Evolutionary conservation across 2,888 invertebrate genomes (phyloP), one percentile per base, ranked within the genome.

Genomic region (Limnephilus marmoratus): DNA sequence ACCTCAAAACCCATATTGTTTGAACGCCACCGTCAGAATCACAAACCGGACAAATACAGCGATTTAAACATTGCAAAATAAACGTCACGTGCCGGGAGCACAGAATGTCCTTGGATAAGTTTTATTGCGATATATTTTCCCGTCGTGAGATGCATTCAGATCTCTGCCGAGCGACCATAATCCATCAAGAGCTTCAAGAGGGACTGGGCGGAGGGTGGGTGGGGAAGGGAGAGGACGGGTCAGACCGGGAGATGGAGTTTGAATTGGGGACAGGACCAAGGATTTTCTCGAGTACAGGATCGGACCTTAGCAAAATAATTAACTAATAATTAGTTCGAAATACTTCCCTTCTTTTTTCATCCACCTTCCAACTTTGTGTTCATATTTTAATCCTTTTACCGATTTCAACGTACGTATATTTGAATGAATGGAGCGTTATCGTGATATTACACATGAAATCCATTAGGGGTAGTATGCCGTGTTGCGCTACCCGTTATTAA

Each of bases 101-200:
- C 37, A 45, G 86, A 86, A 86, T 49, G 86, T n/a, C 45, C 86
- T 45, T 41, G 34, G 86, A 86, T 37, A 86, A 86, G 45, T 86
- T 86, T 86, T 86, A 86, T 86, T 86, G 49, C 86, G 86, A 86
- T 86, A 86, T 86, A 86, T 86, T 86, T 45, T 86, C 45, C 49
- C 37, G 49, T 45, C 86, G 86, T 86, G 86, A 41, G 86, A 86
- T 86, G 86, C 86, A 86, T 86, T 45, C 86, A 45, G 86, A 86
- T 86, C 86, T 86, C 86, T 49, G 45, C 45, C 86, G 41, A 45
- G 45, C 41, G 86, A 45, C 86, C 13, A 86, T 86, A 86, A 86
- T 86, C 86, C 86, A 86, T 86, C 86, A 86, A 41, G 45, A 45
- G 41, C 86, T 37, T 86, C n/a, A 49, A 37, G 18, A 29, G 45